Conservation (phyloP, 2,113 vertebrate genomes). For the cattle (Bos taurus) region DNA sequence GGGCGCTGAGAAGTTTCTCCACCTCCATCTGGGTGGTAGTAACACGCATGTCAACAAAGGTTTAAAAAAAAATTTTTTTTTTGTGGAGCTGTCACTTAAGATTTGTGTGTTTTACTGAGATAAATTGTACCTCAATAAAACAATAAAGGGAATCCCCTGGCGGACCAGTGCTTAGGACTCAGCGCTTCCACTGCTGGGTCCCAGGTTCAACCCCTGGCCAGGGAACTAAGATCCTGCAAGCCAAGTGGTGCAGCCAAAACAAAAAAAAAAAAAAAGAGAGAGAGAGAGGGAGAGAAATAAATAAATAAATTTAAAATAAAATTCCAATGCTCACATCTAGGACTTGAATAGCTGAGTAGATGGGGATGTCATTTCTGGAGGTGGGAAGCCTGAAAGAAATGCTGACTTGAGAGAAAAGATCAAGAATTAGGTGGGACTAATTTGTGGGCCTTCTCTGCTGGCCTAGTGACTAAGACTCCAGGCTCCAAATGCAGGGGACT, state of each 20-base stretch:
- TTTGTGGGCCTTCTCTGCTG: background rate
- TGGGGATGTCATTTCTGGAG: rapidly evolving
- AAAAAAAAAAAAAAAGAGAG: background rate
- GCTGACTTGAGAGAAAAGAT: background rate
- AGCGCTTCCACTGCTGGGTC: background rate
- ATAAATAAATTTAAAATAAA: background rate
- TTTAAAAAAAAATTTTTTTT: background rate
- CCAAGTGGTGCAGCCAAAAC: background rate
- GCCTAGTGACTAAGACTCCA: background rate
- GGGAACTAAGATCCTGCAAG: background rate
- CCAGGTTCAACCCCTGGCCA: background rate
- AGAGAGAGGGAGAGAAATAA: background rate
- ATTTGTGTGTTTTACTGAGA: background rate
- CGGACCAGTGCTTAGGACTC: background rate
- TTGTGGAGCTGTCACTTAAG: background rate
- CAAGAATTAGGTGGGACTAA: background rate
- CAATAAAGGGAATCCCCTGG: background rate
- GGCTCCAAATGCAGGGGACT: background rate
- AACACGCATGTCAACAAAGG: background rate
- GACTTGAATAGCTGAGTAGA: background rate
- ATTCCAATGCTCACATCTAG: too few relatives aligned
- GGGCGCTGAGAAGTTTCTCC: background rate
- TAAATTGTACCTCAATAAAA: background rate
- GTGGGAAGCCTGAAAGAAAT: background rate
- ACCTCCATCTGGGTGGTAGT: background rate